These are phyloP conservation scores for Myiopsitta monachus DNA, from an alignment of 2,113 vertebrate species.

Conservation along the genomic window DNA sequence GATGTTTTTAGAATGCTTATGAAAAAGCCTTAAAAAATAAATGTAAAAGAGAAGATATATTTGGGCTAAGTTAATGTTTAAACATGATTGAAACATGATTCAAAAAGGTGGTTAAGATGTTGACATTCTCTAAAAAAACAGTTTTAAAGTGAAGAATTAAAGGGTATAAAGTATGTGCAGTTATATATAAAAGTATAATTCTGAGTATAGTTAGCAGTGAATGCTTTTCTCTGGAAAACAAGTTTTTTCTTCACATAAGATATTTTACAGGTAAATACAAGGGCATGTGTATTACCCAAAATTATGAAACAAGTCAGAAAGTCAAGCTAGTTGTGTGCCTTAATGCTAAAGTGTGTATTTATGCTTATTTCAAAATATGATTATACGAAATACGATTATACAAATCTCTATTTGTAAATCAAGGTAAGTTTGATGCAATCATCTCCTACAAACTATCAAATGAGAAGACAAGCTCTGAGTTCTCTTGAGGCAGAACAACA, in stretches of 20 bases:
- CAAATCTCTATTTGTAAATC: not conserved
- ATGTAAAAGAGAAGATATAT: conserved; percentile 35
- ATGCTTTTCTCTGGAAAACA: not conserved
- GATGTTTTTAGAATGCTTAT: not conserved
- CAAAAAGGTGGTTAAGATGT: not conserved
- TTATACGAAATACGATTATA: not conserved
- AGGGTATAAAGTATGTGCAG: not conserved
- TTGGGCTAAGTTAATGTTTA: conserved; percentile 41
- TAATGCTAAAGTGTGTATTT: not conserved
- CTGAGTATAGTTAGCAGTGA: not conserved
- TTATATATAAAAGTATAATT: not conserved
- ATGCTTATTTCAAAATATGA: not conserved
- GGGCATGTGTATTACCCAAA: not conserved
- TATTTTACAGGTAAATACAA: not conserved
- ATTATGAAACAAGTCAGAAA: not conserved
- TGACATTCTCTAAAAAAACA: not conserved
- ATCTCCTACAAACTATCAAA: not conserved
- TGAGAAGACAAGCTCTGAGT: not conserved
- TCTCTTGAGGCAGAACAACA: not conserved
- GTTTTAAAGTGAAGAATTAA: not conserved
- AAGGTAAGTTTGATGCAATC: not conserved
- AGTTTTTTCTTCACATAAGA: not conserved
- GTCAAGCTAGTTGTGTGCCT: not conserved
- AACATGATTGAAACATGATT: not conserved
- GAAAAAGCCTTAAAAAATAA: conserved; percentile 14